A percentile compares a stretch with the other conserved stretches of the same genome.
Conservation (phyloP, 2,113 vertebrate genomes). For the Puffinus mauretanicus region DNA sequence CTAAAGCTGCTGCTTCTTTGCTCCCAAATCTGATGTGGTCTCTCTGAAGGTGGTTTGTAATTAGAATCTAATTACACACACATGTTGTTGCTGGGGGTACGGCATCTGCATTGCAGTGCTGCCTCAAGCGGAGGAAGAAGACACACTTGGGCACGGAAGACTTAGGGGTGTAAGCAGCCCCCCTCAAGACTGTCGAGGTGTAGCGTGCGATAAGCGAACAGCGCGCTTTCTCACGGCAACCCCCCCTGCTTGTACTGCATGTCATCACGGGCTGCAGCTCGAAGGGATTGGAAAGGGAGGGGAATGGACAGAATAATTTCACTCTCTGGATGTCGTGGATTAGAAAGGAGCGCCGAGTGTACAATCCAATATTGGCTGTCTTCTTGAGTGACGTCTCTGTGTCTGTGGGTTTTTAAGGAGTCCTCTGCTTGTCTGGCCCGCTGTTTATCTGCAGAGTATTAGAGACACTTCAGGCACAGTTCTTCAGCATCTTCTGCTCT, state of each 20-base stretch:
- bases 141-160: background rate
- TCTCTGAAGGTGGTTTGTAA: background rate
- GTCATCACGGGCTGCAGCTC: background rate
- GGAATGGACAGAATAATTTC: background rate
- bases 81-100: background rate
- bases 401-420: conserved; percentile 43
- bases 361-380: conserved; percentile 14
- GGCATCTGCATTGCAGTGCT: conserved; percentile 59
- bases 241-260: background rate
- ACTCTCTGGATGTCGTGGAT: background rate
- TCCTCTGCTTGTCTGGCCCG: background rate
- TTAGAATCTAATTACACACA: background rate
- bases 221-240: background rate
- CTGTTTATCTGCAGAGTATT: conserved; percentile 25
- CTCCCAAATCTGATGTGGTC: background rate
- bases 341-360: background rate
- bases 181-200: background rate
- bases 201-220: background rate
- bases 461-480: background rate
- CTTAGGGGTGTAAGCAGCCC: background rate
- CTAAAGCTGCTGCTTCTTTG: background rate
- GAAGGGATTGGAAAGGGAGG: background rate
- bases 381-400: background rate
- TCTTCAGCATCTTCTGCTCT: background rate
- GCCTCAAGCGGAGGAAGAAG: background rate